These are phyloP conservation scores for Drosophila tropicalis DNA, from an alignment of 1,140 invertebrate genomes.

Conservation along the genomic window DNA sequence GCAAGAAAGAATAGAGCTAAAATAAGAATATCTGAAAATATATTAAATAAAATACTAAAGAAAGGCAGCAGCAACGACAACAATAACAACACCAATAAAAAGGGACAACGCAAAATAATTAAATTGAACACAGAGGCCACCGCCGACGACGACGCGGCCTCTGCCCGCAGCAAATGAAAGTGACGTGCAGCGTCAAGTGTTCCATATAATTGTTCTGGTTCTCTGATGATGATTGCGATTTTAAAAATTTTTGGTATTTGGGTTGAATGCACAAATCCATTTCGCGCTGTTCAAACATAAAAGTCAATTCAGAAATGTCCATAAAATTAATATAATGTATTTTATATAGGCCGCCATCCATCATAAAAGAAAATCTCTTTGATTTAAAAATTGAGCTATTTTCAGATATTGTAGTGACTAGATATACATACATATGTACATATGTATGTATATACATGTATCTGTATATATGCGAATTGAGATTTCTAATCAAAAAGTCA, in stretches of 20 bases:
- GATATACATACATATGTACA: neutral
- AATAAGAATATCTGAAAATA: conserved; percentile 51
- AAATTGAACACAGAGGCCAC: conserved; percentile 14
- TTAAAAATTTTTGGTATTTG: conserved; percentile 23
- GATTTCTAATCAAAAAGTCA: conserved; percentile 5
- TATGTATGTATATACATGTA: conserved; percentile 8
- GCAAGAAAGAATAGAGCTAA: conserved; percentile 50
- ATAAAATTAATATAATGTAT: neutral
- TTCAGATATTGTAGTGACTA: conserved; percentile 4
- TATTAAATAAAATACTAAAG: conserved; percentile 57
- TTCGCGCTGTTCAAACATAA: neutral
- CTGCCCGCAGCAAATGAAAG: conserved; percentile 3
- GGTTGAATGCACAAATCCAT: conserved; percentile 9
- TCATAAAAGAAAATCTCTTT: conserved; percentile 4
- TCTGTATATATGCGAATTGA: conserved; percentile 15
- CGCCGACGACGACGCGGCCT: no score
- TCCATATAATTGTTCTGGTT: conserved; percentile 20
- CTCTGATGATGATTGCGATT: conserved; percentile 16
- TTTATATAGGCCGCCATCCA: neutral
- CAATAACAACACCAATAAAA: conserved; percentile 27
- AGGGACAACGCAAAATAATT: conserved; percentile 39
- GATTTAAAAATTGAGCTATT: conserved; percentile 1
- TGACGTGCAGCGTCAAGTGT: conserved; percentile 60
- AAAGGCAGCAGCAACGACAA: conserved; percentile 30
- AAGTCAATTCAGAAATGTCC: neutral